Conservation (phyloP, 2,113 vertebrate genomes). For the Gobio gobio region DNA sequence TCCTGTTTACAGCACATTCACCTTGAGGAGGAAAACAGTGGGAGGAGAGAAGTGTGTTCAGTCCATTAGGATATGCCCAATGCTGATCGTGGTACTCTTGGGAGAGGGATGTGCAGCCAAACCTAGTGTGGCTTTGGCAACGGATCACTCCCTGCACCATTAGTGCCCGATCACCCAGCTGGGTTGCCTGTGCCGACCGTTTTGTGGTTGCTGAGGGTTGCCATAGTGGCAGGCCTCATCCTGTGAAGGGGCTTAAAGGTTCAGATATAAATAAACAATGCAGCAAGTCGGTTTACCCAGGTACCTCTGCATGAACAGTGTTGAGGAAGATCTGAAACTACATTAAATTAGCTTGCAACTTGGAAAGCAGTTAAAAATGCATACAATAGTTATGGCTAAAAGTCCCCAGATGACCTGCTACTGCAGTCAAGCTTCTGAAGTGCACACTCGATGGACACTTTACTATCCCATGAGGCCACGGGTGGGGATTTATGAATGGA, state of each 20-base stretch:
- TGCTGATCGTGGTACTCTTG: neutral
- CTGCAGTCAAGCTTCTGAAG: too few species aligned
- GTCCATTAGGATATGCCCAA: slow-evolving; percentile 67
- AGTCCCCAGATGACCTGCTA: too few species aligned
- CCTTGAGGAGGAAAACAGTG: neutral
- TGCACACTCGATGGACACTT: too few species aligned
- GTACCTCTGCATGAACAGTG: neutral
- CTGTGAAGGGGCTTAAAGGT: slow-evolving; percentile 54
- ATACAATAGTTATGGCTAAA: too few species aligned
- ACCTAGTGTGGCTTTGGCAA: slow-evolving; percentile 43
- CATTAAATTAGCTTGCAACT: too few species aligned
- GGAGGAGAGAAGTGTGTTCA: slow-evolving; percentile 63
- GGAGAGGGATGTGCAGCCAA: slow-evolving; percentile 34
- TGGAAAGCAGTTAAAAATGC: too few species aligned
- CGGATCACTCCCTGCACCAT: slow-evolving; percentile 21
- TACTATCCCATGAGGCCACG: too few species aligned
- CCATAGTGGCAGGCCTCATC: slow-evolving; percentile 63
- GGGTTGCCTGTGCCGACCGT: slow-evolving; percentile 62
- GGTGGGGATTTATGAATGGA: too few species aligned
- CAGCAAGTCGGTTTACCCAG: neutral
- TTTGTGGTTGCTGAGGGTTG: slow-evolving; percentile 68
- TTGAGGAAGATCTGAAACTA: neutral
- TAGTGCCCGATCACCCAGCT: slow-evolving; percentile 57
- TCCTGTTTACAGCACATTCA: neutral
- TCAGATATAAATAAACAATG: slow-evolving; percentile 67